Evolutionary conservation across 2,113 vertebrate species (phyloP).

Genomic region (Peromyscus maniculatus): DNA sequence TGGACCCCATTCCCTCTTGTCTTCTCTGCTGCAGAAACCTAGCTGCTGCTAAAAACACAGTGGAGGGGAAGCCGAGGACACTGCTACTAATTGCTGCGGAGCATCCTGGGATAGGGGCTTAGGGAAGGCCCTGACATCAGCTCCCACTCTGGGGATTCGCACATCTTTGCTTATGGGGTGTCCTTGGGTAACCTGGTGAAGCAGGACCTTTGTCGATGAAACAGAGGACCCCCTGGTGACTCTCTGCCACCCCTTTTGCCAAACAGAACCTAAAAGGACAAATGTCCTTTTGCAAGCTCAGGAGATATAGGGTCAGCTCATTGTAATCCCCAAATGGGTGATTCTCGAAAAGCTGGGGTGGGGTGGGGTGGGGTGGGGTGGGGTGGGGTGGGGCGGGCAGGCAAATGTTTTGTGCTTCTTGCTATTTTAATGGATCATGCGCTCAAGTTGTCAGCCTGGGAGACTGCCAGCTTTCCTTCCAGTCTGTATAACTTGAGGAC

Average conservation of each 20-base stretch:
- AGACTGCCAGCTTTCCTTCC: conserved; percentile 44
- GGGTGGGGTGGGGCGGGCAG: neutral
- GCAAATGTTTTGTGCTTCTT: neutral
- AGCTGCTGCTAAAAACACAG: conserved; percentile 57
- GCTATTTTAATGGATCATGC: neutral
- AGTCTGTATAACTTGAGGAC: neutral
- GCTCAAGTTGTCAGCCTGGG: neutral
- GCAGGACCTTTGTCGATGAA: neutral
- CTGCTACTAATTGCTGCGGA: conserved; percentile 37
- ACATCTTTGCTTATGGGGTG: neutral
- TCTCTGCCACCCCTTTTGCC: neutral
- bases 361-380: neutral
- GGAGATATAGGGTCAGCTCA: neutral
- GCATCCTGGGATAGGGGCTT: conserved; percentile 44
- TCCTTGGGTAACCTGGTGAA: conserved; percentile 68
- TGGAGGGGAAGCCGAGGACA: conserved; percentile 57
- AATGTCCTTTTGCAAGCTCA: neutral
- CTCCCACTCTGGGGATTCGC: conserved; percentile 39
- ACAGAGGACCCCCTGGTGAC: neutral
- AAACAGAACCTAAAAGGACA: neutral
- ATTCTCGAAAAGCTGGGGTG: neutral
- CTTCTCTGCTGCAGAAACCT: conserved; percentile 42
- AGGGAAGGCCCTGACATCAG: conserved; percentile 3
- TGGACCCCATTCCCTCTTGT: conserved; percentile 47
- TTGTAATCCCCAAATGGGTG: neutral